Evolutionary conservation across 2,888 invertebrate genomes (phyloP).

Genomic region (Ganaspis brasiliensis): DNA sequence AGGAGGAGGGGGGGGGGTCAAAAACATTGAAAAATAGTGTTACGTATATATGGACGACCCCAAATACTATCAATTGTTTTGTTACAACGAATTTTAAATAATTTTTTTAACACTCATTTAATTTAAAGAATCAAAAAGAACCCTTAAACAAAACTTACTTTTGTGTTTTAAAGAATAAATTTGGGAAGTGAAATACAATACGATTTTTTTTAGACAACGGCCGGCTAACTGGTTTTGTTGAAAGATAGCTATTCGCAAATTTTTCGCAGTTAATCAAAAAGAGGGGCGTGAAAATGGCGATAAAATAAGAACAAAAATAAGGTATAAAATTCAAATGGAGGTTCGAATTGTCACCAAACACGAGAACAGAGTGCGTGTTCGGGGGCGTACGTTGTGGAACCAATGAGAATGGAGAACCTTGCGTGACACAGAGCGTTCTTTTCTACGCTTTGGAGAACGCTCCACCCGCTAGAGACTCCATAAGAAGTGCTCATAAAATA

Average conservation of each 20-base stretch:
- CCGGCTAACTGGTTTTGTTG: too few species aligned
- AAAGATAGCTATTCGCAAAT: not conserved
- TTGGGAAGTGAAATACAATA: too few species aligned
- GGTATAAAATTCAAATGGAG: slow-evolving; percentile 13
- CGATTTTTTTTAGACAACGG: too few species aligned
- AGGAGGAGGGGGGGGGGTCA: too few species aligned
- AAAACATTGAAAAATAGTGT: too few species aligned
- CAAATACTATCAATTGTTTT: too few species aligned
- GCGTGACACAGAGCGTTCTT: slow-evolving; percentile 71
- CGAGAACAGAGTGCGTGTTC: slow-evolving; percentile 71
- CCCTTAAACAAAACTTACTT: too few species aligned
- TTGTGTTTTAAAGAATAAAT: too few species aligned
- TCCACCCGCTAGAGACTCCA: slow-evolving; percentile 64
- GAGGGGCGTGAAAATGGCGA: slow-evolving; percentile 34
- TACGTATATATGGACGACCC: too few species aligned
- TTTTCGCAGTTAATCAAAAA: slow-evolving; percentile 15
- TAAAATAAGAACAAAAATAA: slow-evolving; percentile 47
- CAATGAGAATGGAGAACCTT: slow-evolving; percentile 65
- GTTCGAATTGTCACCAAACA: slow-evolving; percentile 64
- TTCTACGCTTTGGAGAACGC: slow-evolving; percentile 74
- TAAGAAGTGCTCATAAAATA: slow-evolving; percentile 59
- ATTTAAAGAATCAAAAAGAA: too few species aligned
- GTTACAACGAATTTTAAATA: too few species aligned
- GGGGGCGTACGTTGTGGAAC: slow-evolving; percentile 70
- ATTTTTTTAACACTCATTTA: too few species aligned